These are phyloP conservation scores for Drosophila nr. fundita DNA, from an alignment of 2,888 invertebrate genomes.

Conservation along the genomic window DNA sequence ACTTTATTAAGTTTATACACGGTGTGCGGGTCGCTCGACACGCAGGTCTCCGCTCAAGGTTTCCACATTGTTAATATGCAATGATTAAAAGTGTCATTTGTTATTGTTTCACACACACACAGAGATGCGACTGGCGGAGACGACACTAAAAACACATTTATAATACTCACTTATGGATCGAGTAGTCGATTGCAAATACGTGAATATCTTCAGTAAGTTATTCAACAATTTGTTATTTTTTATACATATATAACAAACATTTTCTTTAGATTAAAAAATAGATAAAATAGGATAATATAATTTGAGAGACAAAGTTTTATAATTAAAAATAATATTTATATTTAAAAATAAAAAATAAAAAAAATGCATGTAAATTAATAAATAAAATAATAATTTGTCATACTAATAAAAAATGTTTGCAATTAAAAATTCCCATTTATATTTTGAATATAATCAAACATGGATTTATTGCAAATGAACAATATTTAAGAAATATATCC, in stretches of 20 bases:
- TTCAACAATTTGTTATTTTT: background rate
- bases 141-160: constrained; percentile 19
- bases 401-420: background rate
- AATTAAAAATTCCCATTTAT: background rate
- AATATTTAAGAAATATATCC: background rate
- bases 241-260: background rate
- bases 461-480: background rate
- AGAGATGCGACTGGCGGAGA: constrained; percentile 25
- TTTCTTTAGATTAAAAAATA: background rate
- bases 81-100: constrained; percentile 81
- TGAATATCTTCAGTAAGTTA: background rate
- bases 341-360: background rate
- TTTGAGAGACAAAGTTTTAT: too few species aligned
- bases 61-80: constrained; percentile 72
- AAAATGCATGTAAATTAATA: too few species aligned
- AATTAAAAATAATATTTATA: too few species aligned
- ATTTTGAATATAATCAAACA: background rate
- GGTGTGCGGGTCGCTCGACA: constrained; percentile 50
- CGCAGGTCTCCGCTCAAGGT: constrained; percentile 51
- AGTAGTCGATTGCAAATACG: background rate
- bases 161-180: constrained; percentile 5
- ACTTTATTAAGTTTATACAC: constrained; percentile 13
- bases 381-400: too few species aligned
- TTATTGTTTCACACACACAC: constrained; percentile 56
- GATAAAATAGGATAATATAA: background rate